Conservation (phyloP, 1,140 invertebrate species). For the Trichonephila clavata region DNA sequence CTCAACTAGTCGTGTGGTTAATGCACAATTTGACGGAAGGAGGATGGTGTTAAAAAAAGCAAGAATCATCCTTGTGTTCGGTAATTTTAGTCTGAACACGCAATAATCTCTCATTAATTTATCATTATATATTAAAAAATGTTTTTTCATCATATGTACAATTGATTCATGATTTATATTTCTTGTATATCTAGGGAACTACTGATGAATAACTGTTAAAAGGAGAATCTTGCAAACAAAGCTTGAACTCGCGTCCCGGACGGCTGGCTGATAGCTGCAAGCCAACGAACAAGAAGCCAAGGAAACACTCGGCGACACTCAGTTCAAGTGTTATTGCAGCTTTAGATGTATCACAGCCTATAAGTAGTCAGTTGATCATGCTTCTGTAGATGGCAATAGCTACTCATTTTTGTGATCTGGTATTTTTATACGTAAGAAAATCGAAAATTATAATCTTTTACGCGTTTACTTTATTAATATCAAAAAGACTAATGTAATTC, state of each 20-base stretch:
- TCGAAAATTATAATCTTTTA: not conserved
- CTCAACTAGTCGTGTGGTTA: too few species aligned
- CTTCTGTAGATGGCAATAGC: not conserved
- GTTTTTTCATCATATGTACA: too few species aligned
- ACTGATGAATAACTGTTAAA: not conserved
- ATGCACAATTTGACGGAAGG: too few species aligned
- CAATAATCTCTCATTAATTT: too few species aligned
- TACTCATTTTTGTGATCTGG: not conserved
- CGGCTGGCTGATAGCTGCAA: not conserved
- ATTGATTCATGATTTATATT: too few species aligned
- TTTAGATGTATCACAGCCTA: not conserved
- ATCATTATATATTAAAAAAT: too few species aligned
- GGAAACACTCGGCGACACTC: not conserved
- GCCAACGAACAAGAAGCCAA: not conserved
- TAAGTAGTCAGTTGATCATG: not conserved
- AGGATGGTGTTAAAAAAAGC: too few species aligned
- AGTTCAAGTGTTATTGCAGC: constrained; percentile 11
- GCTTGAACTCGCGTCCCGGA: not conserved
- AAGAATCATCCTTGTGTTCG: too few species aligned
- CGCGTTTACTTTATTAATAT: not conserved
- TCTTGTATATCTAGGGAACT: too few species aligned
- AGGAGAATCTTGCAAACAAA: not conserved
- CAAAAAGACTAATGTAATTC: not conserved
- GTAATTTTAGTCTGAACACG: too few species aligned
- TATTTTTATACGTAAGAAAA: constrained; percentile 7